Evolutionary conservation across 2,113 vertebrate genomes (phyloP).

Genomic region (Crotophaga sulcirostris): DNA sequence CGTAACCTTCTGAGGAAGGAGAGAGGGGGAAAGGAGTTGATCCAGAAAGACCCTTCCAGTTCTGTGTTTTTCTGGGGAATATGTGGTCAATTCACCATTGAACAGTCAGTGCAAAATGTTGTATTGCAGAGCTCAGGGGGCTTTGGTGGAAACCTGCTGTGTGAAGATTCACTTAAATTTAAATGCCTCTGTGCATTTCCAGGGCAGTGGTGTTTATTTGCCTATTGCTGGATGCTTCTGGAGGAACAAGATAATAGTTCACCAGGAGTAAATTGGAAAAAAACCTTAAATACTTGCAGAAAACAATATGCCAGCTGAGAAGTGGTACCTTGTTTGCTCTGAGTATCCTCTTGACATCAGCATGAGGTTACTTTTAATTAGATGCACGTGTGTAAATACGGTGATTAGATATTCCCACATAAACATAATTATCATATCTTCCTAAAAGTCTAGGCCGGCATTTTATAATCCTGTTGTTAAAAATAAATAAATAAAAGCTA

Average conservation of each 20-base stretch:
- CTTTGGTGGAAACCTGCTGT: not conserved
- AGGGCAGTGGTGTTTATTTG: not conserved
- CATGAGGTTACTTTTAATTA: conserved; percentile 67
- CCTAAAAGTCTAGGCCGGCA: conserved; percentile 14
- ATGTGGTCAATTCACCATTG: not conserved
- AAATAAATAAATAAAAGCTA: conserved; percentile 35
- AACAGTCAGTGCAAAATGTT: not conserved
- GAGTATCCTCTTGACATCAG: conserved; percentile 72
- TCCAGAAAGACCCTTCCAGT: not conserved
- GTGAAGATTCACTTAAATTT: not conserved
- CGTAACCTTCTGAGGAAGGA: rapidly evolving
- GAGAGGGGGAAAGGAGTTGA: not conserved
- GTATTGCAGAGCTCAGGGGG: not conserved
- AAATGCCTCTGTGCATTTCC: not conserved
- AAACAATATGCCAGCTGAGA: conserved; percentile 52
- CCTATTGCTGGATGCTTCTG: conserved; percentile 3
- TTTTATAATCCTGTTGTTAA: not conserved
- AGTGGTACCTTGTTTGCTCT: conserved; percentile 57
- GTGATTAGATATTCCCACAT: conserved; percentile 68
- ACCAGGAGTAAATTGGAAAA: conserved; percentile 14
- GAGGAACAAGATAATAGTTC: conserved; percentile 45
- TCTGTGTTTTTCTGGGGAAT: not conserved
- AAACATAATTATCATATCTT: conserved; percentile 63
- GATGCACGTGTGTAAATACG: conserved; percentile 64
- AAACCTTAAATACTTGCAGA: conserved; percentile 6